Conservation (phyloP, 2,113 vertebrate genomes). For the Pseudopodoces humilis region DNA sequence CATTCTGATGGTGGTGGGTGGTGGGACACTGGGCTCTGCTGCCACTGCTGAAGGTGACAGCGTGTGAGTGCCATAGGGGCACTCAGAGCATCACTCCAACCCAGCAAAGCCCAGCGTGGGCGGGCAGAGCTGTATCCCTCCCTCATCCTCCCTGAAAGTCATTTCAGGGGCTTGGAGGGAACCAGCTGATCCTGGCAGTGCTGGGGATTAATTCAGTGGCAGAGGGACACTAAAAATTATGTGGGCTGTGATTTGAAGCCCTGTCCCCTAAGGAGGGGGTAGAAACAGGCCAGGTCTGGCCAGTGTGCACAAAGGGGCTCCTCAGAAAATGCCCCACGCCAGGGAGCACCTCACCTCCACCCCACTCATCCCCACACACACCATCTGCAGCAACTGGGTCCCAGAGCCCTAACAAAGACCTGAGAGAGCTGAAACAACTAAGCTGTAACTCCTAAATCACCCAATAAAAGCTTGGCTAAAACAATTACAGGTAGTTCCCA, state of each 20-base stretch:
- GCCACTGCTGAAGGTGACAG: neutral
- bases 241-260: neutral
- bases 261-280: too few relatives aligned
- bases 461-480: neutral
- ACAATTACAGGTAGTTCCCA: neutral
- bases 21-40: neutral
- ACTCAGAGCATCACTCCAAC: rapidly evolving
- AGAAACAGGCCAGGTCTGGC: rapidly evolving
- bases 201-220: neutral
- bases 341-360: neutral
- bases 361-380: neutral
- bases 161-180: neutral
- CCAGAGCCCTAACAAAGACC: neutral
- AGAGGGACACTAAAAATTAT: neutral
- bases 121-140: neutral
- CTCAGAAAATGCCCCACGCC: rapidly evolving
- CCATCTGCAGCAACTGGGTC: neutral
- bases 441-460: neutral
- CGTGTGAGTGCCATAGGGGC: rapidly evolving
- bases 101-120: rapidly evolving
- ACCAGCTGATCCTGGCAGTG: neutral
- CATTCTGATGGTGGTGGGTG: neutral
- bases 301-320: rapidly evolving
- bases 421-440: neutral
- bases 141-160: neutral